Base-by-base conservation (phyloP, 2,113 vertebrate genomes). In the Vanacampus margaritifer region DNA sequence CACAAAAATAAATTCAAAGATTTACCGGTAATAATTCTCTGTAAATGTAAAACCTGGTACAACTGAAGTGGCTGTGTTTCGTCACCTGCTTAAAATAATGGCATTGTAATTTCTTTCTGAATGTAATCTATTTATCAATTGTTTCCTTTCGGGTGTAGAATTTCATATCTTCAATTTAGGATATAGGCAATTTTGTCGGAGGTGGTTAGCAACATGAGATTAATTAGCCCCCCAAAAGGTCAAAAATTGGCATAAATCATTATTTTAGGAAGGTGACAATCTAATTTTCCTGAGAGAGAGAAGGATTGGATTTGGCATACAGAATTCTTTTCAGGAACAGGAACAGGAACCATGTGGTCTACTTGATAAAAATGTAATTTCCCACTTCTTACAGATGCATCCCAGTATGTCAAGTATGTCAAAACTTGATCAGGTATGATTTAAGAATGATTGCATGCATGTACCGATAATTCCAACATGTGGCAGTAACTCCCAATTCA, bases 381-480 rank as follows among this genome's bases (percentile, higher is more conserved):
- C 67, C 75, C 86, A 54, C 79, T 86, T 89, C 67, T 89, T 76
- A 46, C 84, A 98, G 96, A 82, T 98, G 96, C 85, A 77, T 83
- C 73, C 88, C 93, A 81, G 92, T 93, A 74, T 97, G 95, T 72
- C 95, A 97, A 68, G 89, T 97, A 51, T 98, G 96, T 83, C 95
- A 96, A 78, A 98, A 93, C 87, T 87, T 98, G 86, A 94, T 99
- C 87, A 94, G 96, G 96, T 98, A 93, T 82, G 3, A 51, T 53
- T 61, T 67, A n/a, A 58, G 2, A 70, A 50, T 45, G 64, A 0
- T 41, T 67, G 65, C n/a, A 21, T 65, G 6, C 45, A 5, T 35
- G 0, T 74, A n/a, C 19, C 21, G 28, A 17, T 65, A 32, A 45
- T 69, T 17, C 46, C 35, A 45, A 51, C 32, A 37, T 63, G 1